Evolutionary conservation across 92 coral and sea anemone genomes (phyloP).

Genomic region (Scolanthus callimorphus): DNA sequence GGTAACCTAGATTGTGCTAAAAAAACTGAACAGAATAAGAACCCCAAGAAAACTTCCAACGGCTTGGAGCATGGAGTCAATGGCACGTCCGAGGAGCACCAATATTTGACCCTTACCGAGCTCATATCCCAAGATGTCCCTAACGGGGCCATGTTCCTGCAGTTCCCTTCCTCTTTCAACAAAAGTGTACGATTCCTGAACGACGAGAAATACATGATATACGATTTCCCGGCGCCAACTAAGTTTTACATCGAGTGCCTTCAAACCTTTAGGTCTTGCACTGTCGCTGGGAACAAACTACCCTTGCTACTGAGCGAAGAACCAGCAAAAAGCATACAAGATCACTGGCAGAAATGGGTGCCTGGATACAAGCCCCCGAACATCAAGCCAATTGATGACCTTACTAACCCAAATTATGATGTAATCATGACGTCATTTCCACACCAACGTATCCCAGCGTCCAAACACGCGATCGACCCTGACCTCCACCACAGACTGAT

Average conservation of each 20-base stretch:
- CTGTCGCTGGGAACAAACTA: conserved; percentile 54
- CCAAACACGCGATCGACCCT: conserved; percentile 57
- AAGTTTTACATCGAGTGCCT: conserved; percentile 41
- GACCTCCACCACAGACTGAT: too few relatives aligned
- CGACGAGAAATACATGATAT: conserved; percentile 45
- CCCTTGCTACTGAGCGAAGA: conserved; percentile 49
- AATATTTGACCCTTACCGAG: conserved; percentile 52
- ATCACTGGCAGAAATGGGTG: conserved; percentile 61
- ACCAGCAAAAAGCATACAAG: too few relatives aligned
- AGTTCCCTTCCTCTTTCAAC: conserved; percentile 50
- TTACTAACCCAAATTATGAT: conserved; percentile 43
- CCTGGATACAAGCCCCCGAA: conserved; percentile 48
- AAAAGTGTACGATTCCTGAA: conserved; percentile 40
- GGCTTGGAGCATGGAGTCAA: too few relatives aligned
- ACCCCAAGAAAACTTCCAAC: too few relatives aligned
- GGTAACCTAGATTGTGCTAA: too few relatives aligned
- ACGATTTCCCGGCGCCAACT: too few relatives aligned
- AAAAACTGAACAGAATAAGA: too few relatives aligned
- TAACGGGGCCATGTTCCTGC: too few relatives aligned
- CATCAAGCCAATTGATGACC: conserved; percentile 46
- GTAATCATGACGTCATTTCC: conserved; percentile 45
- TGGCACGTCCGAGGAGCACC: too few relatives aligned
- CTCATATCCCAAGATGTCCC: too few relatives aligned
- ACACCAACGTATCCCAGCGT: conserved; percentile 52
- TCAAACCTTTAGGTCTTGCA: conserved; percentile 55